Evolutionary conservation across 2,888 invertebrate species (phyloP), one percentile per base, ranked within the genome.

Genomic region (Pandemis corylana): DNA sequence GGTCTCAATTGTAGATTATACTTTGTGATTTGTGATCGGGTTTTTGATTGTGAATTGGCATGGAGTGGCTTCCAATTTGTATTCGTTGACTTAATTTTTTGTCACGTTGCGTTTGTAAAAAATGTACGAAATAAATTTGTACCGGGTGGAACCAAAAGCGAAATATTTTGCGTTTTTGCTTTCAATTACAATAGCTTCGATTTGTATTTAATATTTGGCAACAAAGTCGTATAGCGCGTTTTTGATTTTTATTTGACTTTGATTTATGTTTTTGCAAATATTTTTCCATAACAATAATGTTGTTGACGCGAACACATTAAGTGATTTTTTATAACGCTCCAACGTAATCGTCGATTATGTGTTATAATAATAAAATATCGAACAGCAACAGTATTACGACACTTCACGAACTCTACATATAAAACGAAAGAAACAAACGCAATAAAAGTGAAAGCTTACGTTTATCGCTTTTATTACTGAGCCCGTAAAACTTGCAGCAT

Each of bases 371-470:
- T 46, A 65, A 62, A 49, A 46, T 49, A 65, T 36, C 28, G 41
- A 65, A 65, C 28, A 56, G 56, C 15, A 56, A 65, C 65, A 7
- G 41, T n/a, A 73, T 68, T 49, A 53, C 67, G 62, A 42, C 64
- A 73, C 73, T 73, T 73, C 56, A 56, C 42, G 64, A 72, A 68
- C 63, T 64, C 7, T 20, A 44, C 36, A 64, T 56, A 71, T 64
- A 66, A 51, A 66, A 36, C 28, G 44, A 62, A 61, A 73, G 46
- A 71, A 65, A 74, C 74, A 69, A 74, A 74, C 59, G 44, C 15
- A 65, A 74, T 74, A 74, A 74, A 74, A 62, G 61, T 44, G 69
- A 66, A 69, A 74, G 74, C 74, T 74, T 74, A 74, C 61, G 74
- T 74, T 74, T 74, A 74, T 74, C 65, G 69, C 65, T 69, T 70